These are phyloP conservation scores for Sorex maritimensis DNA, from an alignment of 2,797 vertebrate genomes.

Conservation along the genomic window DNA sequence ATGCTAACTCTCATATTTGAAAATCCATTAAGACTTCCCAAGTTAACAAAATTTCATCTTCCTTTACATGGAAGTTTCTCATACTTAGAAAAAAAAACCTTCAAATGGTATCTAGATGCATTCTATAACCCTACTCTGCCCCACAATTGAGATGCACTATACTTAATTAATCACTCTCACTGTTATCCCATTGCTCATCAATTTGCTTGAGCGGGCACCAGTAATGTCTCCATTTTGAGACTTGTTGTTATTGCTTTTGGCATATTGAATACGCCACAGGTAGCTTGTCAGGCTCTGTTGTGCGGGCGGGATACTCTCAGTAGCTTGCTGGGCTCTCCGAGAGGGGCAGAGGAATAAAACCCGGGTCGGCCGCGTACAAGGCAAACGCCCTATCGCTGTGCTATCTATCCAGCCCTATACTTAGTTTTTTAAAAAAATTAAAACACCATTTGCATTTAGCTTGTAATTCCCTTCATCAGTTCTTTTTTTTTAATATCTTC, in stretches of 20 bases:
- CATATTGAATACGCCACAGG: no score
- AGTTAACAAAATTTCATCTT: slow-evolving; percentile 6
- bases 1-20: not conserved
- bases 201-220: no score
- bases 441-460: slow-evolving; percentile 35
- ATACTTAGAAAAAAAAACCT: not conserved
- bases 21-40: not conserved
- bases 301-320: no score
- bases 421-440: not conserved
- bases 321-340: no score
- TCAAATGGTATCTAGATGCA: not conserved
- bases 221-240: no score
- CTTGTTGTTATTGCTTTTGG: no score
- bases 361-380: no score
- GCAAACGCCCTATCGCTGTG: no score
- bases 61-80: not conserved
- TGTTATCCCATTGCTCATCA: no score
- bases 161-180: slow-evolving; percentile 7
- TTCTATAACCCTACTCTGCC: not conserved
- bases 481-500: slow-evolving; percentile 44
- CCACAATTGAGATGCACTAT: not conserved
- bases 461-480: slow-evolving; percentile 49
- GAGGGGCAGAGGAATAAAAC: no score
- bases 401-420: no score
- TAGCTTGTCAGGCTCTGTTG: no score